Conservation (phyloP, 2,113 vertebrate genomes). For the Scophthalmus maximus region DNA sequence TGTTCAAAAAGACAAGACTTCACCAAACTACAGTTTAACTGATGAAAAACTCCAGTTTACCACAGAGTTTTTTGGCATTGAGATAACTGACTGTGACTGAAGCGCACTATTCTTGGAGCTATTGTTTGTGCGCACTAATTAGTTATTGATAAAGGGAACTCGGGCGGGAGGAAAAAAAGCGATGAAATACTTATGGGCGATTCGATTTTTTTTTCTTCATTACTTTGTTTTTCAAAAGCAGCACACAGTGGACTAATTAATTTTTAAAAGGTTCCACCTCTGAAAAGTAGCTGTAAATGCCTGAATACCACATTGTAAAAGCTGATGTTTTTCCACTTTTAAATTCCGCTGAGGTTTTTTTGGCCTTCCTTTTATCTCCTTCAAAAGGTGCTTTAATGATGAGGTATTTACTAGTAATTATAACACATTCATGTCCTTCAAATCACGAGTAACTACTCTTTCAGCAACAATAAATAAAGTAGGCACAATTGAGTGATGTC, state of each 20-base stretch:
- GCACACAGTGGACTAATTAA: conserved; percentile 53
- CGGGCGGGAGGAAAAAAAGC: conserved; percentile 5
- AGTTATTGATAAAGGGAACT: conserved; percentile 67
- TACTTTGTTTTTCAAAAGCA: conserved; percentile 61
- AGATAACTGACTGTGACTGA: conserved; percentile 50
- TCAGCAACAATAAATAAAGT: neutral
- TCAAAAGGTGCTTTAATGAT: conserved; percentile 25
- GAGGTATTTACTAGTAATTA: conserved; percentile 27
- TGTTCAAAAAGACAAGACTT: conserved; percentile 45
- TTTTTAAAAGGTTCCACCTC: conserved; percentile 41
- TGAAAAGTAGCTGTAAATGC: conserved; percentile 29
- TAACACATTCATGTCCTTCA: conserved; percentile 11
- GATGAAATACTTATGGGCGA: conserved; percentile 22
- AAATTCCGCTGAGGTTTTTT: conserved; percentile 21
- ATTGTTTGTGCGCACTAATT: conserved; percentile 70
- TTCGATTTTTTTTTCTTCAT: conserved; percentile 32
- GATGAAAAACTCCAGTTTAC: conserved; percentile 41
- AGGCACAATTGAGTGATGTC: neutral
- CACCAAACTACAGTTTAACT: conserved; percentile 42
- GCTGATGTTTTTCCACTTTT: conserved; percentile 31
- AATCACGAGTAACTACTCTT: neutral
- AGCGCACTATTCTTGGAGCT: conserved; percentile 60
- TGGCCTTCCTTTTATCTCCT: conserved; percentile 13
- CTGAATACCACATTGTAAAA: conserved; percentile 39
- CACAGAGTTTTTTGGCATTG: conserved; percentile 14